A percentile compares a stretch with the other conserved stretches of the same genome.
These are phyloP conservation scores for Triplophysa yarkandensis DNA, from an alignment of 2,797 vertebrate species.

Conservation along the genomic window DNA sequence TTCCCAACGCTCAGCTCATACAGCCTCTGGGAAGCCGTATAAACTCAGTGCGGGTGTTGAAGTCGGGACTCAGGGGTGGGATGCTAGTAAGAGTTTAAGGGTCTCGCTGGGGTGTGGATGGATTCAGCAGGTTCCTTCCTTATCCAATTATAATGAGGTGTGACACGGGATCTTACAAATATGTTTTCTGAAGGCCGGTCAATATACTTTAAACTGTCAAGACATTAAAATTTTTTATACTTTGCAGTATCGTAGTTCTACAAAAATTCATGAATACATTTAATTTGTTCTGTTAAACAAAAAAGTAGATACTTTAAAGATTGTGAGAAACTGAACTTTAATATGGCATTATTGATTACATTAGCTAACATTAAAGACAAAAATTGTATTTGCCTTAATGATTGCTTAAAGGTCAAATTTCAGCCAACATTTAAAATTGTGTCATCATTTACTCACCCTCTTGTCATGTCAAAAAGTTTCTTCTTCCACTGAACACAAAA, in stretches of 20 bases:
- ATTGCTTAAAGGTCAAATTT: neutral
- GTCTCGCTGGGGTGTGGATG: slow-evolving; percentile 58
- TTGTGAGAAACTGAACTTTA: no score
- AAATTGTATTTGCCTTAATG: no score
- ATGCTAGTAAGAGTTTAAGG: slow-evolving; percentile 36
- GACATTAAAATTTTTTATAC: no score
- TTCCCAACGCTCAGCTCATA: slow-evolving; percentile 3
- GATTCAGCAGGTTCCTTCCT: slow-evolving; percentile 64
- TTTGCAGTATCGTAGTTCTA: no score
- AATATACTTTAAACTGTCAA: slow-evolving; percentile 16
- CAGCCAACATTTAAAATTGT: neutral
- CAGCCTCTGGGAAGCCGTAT: neutral
- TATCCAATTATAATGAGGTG: slow-evolving; percentile 41
- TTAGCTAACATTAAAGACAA: no score
- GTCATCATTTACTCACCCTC: no score
- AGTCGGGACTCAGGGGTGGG: slow-evolving; percentile 4
- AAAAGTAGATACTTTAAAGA: no score
- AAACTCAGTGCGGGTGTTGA: slow-evolving; percentile 17
- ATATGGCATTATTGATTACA: no score
- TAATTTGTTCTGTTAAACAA: no score
- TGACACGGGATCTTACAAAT: neutral
- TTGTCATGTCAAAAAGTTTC: no score
- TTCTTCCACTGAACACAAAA: no score
- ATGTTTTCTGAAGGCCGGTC: neutral
- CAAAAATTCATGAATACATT: no score